Percentiles rank a stretch among this genome's conserved stretches.
phyloP scores from a whole-genome alignment of 1,140 invertebrate genomes.

The Condylostylus longicornis region DNA sequence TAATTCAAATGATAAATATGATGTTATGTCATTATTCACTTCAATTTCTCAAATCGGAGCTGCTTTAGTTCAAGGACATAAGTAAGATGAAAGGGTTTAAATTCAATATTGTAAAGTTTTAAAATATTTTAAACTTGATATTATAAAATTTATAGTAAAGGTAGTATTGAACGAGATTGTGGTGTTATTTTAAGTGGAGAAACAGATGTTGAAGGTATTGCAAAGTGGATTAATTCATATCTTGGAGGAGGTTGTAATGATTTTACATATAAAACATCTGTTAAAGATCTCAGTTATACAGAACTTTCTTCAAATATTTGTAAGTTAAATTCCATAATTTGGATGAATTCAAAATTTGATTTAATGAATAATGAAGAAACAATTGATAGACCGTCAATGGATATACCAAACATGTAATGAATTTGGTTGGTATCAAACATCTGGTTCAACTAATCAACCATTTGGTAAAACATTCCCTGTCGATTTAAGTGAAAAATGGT shows the following conservation, averaged over 20 bases:
- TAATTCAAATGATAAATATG: constrained; percentile 23
- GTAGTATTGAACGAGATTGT: constrained; percentile 17
- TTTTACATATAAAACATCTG: constrained; percentile 13
- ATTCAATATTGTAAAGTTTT: background rate
- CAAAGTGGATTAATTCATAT: constrained; percentile 19
- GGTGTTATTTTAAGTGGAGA: constrained; percentile 14
- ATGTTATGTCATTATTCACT: constrained; percentile 23
- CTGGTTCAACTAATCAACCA: constrained; percentile 42
- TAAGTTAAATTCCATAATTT: no score
- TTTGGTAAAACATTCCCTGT: constrained; percentile 46
- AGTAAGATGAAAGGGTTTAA: constrained; percentile 6
- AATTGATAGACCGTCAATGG: no score
- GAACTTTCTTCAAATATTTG: no score
- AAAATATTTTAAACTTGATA: background rate
- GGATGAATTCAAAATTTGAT: no score
- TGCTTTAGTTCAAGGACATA: constrained; percentile 21
- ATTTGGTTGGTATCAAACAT: constrained; percentile 68
- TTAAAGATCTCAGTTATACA: no score
- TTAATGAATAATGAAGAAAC: no score
- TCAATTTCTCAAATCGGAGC: constrained; percentile 24
- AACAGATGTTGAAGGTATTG: constrained; percentile 19
- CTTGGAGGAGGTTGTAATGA: constrained; percentile 15
- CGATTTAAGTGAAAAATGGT: constrained; percentile 48
- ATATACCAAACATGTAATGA: constrained; percentile 71
- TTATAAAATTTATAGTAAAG: constrained; percentile 6